These are phyloP conservation scores for Brienomyrus brachyistius DNA, from an alignment of 2,113 vertebrate genomes.

Conservation along the genomic window DNA sequence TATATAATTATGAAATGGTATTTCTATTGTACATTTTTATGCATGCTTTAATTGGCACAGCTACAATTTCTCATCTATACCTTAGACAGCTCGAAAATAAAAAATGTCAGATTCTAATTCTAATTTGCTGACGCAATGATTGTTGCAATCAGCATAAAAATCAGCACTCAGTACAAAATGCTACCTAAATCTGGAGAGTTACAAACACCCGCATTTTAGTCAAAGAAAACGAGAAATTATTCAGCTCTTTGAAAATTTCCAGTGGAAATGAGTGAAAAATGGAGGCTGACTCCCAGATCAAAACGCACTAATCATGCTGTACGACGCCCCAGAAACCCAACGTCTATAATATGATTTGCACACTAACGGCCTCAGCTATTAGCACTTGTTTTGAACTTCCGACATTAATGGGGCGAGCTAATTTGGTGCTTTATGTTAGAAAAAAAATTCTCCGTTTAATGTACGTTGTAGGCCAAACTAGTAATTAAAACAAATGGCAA, in stretches of 20 bases:
- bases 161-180: neutral
- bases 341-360: slow-evolving; percentile 66
- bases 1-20: neutral
- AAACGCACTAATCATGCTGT: slow-evolving; percentile 74
- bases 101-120: neutral
- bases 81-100: neutral
- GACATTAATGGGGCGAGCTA: slow-evolving; percentile 78
- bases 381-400: slow-evolving; percentile 66
- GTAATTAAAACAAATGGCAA: slow-evolving; percentile 77
- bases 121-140: neutral
- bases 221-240: slow-evolving; percentile 53
- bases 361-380: slow-evolving; percentile 69
- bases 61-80: neutral
- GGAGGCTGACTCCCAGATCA: slow-evolving; percentile 67
- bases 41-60: neutral
- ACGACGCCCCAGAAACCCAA: slow-evolving; percentile 63
- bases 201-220: neutral
- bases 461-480: slow-evolving; percentile 70
- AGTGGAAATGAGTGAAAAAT: slow-evolving; percentile 71
- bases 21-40: neutral
- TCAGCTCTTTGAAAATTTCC: slow-evolving; percentile 70
- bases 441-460: slow-evolving; percentile 73
- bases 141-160: neutral
- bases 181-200: neutral
- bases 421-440: slow-evolving; percentile 74